Base-by-base conservation (phyloP, 2,113 vertebrate species). In the Raja brachyura region DNA sequence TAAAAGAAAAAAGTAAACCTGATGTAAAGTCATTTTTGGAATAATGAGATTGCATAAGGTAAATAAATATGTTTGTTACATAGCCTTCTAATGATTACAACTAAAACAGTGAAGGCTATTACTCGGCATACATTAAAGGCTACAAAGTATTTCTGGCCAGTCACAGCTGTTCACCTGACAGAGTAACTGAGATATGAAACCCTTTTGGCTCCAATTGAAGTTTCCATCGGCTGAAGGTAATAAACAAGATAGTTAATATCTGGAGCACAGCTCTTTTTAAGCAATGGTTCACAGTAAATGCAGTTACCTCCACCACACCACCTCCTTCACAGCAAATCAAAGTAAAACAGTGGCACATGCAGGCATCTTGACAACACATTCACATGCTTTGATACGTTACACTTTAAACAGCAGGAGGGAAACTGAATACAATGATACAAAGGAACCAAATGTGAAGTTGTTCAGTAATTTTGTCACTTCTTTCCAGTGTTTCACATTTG, bases 221-320 rank as follows among this genome's bases (percentile, higher is more conserved):
- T 88, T 88, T 88, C 83, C 83, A 88, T 88, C 63, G 83, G 83
- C 83, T 63, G 11, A 88, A 18, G 59, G 59, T 88, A 88, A 59
- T 63, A 18, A 63, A 86, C 22, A 63, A 18, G 13, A 66, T 48
- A 48, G 66, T 66, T 92, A 73, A 74, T 73, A 20, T 54, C 54
- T 54, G 39, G 68, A 90, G 63, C 28, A 22, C 39, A 90, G 39
- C 13, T 48, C 31, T 31, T 66, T 90, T 70, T n/a, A 39, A 39
- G 33, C 68, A 90, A 70, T 70, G 22, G 22, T 4, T 39, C 18
- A 39, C 66, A 54, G 39, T 33, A 39, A 39, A 20, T 92, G 70
- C 33, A 22, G 8, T 54, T 9, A 92, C 66, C 31, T 33, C 86
- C n/a, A 14, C 66, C 39, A 90, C 90, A 92, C 8, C 61, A 2